Evolutionary conservation across 1,140 invertebrate species (phyloP), one percentile per base, ranked within the genome.

Genomic region (Caenorhabditis tropicalis): DNA sequence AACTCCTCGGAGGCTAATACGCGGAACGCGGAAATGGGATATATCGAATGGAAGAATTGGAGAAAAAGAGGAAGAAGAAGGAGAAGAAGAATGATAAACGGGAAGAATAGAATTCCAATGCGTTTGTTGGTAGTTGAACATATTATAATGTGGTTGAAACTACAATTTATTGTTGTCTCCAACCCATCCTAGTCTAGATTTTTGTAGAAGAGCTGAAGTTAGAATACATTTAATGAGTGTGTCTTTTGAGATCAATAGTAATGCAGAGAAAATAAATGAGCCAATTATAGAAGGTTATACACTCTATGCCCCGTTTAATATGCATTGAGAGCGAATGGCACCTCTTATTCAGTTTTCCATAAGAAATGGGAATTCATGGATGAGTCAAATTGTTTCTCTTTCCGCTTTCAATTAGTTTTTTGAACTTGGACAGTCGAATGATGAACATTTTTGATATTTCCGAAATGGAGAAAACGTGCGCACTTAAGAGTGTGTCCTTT

Each of bases 1-100:
- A 33, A 70, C 60, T 70, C 60, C 33, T 70, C 31, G 29, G 60
- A 70, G 60, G 60, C 33, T 33, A 70, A 70, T 70, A 70, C 39
- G 60, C 65, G 65, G 65, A 43, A 74, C 36, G 65, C 65, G 65
- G 65, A 43, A 74, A 21, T 33, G 29, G 58, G 65, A 43, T 43
- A 24, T 74, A 74, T 74, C 19, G 16, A 33, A 70, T 36, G n/a
- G 24, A 16, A 31, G 31, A 29, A 21, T 29, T 12, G 29, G 56
- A 70, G 24, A 70, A 65, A 36, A 39, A 9, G 6, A 9, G 60
- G 33, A 46, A 21, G 36, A 74, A 24, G n/a, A 74, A 43, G 27
- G 24, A 74, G 3, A 74, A 46, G 36, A 74, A n/a, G 65, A 46
- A 36, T 36, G 65, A 74, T 39, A 74, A 74, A 43, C 36, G n/a